Evolutionary conservation across 1,140 invertebrate species (phyloP).

Genomic region (Leptinotarsa lineolata): DNA sequence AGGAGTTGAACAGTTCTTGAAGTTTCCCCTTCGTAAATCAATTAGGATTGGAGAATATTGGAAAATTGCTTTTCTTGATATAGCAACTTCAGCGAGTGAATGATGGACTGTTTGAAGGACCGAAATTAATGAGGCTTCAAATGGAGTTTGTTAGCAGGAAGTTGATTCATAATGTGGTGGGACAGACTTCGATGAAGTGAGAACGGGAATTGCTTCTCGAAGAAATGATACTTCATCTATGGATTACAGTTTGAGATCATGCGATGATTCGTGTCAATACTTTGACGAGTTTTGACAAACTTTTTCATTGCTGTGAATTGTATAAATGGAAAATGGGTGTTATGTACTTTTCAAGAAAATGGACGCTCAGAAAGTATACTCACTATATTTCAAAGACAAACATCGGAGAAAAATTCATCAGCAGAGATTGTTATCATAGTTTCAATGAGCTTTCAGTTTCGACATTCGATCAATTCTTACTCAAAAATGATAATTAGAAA

Average conservation of each 20-base stretch:
- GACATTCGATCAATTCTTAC: too few species aligned
- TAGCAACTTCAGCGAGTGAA: not conserved
- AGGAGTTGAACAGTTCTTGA: not conserved
- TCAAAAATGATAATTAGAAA: too few species aligned
- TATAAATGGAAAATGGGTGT: too few species aligned
- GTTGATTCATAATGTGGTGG: not conserved
- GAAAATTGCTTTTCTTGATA: slow-evolving; percentile 6
- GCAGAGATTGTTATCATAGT: too few species aligned
- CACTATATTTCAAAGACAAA: too few species aligned
- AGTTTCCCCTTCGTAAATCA: not conserved
- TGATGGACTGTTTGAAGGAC: not conserved
- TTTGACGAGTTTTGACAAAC: not conserved
- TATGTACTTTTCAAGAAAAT: too few species aligned
- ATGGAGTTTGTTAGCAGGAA: slow-evolving; percentile 2
- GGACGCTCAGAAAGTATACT: too few species aligned
- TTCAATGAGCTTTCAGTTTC: too few species aligned
- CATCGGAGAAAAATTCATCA: too few species aligned
- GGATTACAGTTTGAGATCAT: not conserved
- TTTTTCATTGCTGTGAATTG: too few species aligned
- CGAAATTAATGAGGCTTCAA: not conserved
- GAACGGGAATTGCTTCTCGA: not conserved
- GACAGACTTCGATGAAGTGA: not conserved
- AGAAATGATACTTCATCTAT: not conserved
- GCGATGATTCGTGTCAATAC: not conserved
- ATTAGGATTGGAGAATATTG: slow-evolving; percentile 8